phyloP scores from a whole-genome alignment of 1,140 invertebrate genomes.

The Rhagoletis zephyria region DNA sequence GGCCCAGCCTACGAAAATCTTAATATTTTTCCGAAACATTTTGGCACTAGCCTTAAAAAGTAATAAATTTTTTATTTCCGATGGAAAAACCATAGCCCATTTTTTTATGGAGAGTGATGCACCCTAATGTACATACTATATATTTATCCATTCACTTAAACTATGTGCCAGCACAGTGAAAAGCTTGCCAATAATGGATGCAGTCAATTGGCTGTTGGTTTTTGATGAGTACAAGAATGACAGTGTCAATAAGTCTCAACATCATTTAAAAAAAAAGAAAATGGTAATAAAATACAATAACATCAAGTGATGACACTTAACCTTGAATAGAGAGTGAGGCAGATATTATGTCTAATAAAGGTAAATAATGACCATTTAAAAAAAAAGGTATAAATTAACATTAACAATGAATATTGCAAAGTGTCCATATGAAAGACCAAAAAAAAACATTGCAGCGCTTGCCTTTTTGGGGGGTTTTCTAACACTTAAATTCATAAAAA shows the following conservation, averaged over 20 bases:
- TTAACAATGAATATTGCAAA: not conserved
- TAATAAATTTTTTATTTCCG: too few relatives aligned
- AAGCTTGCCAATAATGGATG: not conserved
- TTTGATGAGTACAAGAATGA: not conserved
- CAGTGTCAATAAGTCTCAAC: conserved; percentile 16
- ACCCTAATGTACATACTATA: not conserved
- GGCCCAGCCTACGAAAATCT: too few relatives aligned
- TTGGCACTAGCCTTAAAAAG: too few relatives aligned
- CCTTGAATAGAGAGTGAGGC: not conserved
- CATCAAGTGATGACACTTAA: not conserved
- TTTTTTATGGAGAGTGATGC: not conserved
- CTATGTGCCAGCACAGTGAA: not conserved
- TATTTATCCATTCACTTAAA: too few relatives aligned
- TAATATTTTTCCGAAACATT: too few relatives aligned
- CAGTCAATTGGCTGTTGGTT: not conserved
- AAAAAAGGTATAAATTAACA: not conserved
- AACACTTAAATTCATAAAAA: too few relatives aligned
- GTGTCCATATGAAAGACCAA: not conserved
- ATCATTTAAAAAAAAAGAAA: not conserved
- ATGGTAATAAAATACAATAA: conserved; percentile 1
- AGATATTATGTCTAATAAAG: not conserved
- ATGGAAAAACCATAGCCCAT: not conserved
- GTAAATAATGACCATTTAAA: not conserved
- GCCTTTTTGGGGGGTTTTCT: too few relatives aligned
- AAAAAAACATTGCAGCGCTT: not conserved